Evolutionary conservation across 2,113 vertebrate species (phyloP).

Genomic region (Amblyornis subalaris): DNA sequence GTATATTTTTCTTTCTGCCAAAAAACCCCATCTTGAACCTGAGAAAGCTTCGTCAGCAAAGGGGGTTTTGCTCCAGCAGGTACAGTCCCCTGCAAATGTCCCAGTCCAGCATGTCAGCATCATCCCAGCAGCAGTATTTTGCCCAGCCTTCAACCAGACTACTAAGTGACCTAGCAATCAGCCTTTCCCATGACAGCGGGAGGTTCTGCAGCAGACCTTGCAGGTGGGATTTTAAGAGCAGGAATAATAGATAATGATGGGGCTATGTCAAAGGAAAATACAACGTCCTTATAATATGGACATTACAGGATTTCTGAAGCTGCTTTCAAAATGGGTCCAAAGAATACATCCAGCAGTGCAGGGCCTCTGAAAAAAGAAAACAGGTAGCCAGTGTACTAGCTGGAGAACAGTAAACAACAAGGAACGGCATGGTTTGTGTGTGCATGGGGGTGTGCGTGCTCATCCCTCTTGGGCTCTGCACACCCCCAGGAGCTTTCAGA

Average conservation of each 20-base stretch:
- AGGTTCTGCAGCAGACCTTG: background rate
- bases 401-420: background rate
- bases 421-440: background rate
- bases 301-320: background rate
- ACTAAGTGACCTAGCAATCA: background rate
- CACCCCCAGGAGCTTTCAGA: background rate
- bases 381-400: background rate
- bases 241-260: background rate
- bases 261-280: background rate
- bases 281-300: background rate
- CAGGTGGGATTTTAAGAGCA: background rate
- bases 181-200: background rate
- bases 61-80: background rate
- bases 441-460: background rate
- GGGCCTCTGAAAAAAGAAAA: background rate
- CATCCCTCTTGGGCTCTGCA: background rate
- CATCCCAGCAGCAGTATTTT: background rate
- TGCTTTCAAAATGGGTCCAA: conserved; percentile 1
- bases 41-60: background rate
- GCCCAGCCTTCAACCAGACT: background rate
- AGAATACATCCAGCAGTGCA: background rate
- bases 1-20: background rate
- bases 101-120: background rate
- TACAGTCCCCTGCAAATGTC: background rate
- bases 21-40: background rate